These are phyloP conservation scores for Polyergus mexicanus DNA, from an alignment of 1,140 invertebrate species.

Conservation along the genomic window DNA sequence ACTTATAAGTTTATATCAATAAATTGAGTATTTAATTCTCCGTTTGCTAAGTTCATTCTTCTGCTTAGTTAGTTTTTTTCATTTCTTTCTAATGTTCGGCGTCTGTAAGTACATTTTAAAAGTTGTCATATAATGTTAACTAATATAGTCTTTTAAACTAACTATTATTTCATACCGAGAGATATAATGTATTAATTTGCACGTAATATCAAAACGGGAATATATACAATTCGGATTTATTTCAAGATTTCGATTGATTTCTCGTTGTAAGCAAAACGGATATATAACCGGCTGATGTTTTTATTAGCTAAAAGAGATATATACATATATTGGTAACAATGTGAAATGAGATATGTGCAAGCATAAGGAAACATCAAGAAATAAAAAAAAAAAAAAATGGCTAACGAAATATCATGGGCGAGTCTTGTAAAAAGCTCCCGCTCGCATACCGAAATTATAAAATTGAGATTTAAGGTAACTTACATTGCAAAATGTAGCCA, in stretches of 20 bases:
- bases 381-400: background rate
- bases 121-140: background rate
- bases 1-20: no score
- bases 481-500: conserved; percentile 58
- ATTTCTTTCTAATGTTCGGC: no score
- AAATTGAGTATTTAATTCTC: no score
- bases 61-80: no score
- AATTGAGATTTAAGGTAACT: background rate
- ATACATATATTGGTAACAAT: background rate
- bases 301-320: conserved; percentile 47
- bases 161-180: background rate
- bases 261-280: conserved; percentile 18
- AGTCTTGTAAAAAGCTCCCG: background rate
- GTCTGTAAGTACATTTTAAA: background rate
- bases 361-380: background rate
- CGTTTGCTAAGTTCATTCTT: no score
- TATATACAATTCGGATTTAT: background rate
- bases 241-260: background rate
- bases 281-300: conserved; percentile 36
- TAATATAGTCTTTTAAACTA: background rate
- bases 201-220: background rate
- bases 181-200: no score
- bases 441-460: background rate
- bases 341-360: background rate
- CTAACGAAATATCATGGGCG: background rate